These are phyloP conservation scores for Terrapene triunguis DNA, from an alignment of 2,113 vertebrate genomes.

Conservation along the genomic window DNA sequence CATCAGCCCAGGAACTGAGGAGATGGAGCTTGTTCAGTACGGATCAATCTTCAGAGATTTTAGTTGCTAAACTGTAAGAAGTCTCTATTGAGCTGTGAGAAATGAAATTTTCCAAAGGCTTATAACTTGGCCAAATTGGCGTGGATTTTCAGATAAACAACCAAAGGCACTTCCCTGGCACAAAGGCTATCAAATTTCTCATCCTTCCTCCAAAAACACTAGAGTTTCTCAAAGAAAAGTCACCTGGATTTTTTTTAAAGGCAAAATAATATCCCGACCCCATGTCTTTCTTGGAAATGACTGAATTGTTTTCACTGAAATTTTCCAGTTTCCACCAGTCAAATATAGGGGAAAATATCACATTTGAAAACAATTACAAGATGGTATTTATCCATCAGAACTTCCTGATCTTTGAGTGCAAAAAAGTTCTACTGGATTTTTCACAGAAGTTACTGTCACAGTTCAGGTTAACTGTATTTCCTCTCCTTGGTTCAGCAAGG, in stretches of 20 bases:
- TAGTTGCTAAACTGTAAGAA: not conserved
- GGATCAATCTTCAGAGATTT: not conserved
- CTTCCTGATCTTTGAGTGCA: not conserved
- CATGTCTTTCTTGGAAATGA: not conserved
- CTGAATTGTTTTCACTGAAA: not conserved
- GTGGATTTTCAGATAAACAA: not conserved
- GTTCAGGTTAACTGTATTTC: not conserved
- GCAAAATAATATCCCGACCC: not conserved
- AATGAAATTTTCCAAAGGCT: not conserved
- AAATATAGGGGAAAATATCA: no score
- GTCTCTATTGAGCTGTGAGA: not conserved
- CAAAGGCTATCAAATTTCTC: not conserved
- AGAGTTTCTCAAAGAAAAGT: not conserved
- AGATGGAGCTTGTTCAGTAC: not conserved
- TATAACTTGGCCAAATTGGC: not conserved
- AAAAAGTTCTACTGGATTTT: not conserved
- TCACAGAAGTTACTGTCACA: not conserved
- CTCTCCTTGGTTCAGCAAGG: no score
- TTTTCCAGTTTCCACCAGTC: not conserved
- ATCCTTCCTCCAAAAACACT: not conserved
- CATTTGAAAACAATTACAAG: no score
- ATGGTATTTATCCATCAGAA: not conserved
- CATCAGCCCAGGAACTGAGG: not conserved
- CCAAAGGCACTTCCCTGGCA: not conserved
- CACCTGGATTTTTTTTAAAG: not conserved